phyloP scores from a whole-genome alignment of 2,113 vertebrate species.

The Ctenomys sociabilis region DNA sequence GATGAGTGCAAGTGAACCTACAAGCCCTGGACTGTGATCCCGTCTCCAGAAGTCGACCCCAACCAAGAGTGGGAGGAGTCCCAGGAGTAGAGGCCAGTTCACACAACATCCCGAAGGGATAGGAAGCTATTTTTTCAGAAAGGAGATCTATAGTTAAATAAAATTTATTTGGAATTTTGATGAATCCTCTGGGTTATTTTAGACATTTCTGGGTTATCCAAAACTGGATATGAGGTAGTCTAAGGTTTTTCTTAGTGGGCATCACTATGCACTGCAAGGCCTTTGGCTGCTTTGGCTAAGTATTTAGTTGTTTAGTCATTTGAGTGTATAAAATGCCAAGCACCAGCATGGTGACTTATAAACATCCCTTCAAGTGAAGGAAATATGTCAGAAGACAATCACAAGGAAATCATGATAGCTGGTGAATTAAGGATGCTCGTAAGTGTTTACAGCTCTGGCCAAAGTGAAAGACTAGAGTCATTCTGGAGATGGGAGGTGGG shows the following conservation, averaged over 20 bases:
- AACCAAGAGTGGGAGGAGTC: not conserved
- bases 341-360: not conserved
- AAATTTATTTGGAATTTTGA: constrained; percentile 51
- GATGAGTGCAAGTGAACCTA: not conserved
- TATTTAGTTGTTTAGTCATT: not conserved
- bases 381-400: not conserved
- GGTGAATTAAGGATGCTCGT: not conserved
- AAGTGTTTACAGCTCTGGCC: not conserved
- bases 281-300: not conserved
- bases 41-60: constrained; percentile 36
- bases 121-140: constrained; percentile 58
- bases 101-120: constrained; percentile 49
- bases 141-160: not conserved
- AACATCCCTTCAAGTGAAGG: not conserved
- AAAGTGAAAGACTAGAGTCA: not conserved
- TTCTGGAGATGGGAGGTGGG: not conserved
- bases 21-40: constrained; percentile 1
- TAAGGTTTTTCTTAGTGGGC: not conserved
- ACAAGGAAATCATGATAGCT: accelerated
- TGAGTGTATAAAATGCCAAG: not conserved
- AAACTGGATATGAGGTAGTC: not conserved
- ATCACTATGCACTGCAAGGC: not conserved
- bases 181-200: not conserved
- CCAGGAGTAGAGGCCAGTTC: constrained; percentile 39
- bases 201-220: not conserved